phyloP scores from a whole-genome alignment of 2,113 vertebrate genomes.

The Actenoides hombroni region DNA sequence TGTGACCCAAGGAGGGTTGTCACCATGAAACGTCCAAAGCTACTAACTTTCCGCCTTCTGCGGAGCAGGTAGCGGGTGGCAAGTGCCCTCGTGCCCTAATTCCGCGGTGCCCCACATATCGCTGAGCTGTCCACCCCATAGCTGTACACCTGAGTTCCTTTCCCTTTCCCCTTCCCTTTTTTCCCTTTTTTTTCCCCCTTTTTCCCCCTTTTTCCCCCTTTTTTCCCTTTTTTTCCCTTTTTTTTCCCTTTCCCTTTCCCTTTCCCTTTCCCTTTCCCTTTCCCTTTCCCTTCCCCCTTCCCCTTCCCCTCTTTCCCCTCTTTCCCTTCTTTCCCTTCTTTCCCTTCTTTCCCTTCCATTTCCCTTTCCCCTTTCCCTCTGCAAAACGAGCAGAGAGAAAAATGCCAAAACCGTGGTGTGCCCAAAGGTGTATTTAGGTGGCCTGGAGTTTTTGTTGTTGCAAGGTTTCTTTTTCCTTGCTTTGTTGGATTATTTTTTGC shows the following conservation, averaged over 20 bases:
- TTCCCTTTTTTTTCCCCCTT: neutral
- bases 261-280: neutral
- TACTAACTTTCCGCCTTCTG: accelerated
- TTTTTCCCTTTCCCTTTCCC: too few species aligned
- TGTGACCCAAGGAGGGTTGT: neutral
- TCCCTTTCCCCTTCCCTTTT: neutral
- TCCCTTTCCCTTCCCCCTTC: neutral
- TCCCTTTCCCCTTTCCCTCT: neutral
- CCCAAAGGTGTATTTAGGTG: neutral
- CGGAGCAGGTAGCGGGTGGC: neutral
- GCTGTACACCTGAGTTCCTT: neutral
- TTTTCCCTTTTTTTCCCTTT: too few species aligned
- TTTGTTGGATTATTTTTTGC: neutral
- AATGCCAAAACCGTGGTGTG: neutral
- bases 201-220: neutral
- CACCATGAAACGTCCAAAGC: neutral
- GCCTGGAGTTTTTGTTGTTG: neutral
- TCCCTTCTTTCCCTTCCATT: neutral
- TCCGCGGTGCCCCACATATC: accelerated
- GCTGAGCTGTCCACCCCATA: neutral
- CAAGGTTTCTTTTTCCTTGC: neutral
- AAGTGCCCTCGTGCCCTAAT: accelerated
- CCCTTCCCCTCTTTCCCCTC: too few species aligned
- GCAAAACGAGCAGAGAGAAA: neutral
- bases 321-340: too few species aligned